Percentiles rank a stretch among this genome's conserved stretches.
Evolutionary conservation across 2,113 vertebrate species (phyloP).

Genomic region (Natator depressus): DNA sequence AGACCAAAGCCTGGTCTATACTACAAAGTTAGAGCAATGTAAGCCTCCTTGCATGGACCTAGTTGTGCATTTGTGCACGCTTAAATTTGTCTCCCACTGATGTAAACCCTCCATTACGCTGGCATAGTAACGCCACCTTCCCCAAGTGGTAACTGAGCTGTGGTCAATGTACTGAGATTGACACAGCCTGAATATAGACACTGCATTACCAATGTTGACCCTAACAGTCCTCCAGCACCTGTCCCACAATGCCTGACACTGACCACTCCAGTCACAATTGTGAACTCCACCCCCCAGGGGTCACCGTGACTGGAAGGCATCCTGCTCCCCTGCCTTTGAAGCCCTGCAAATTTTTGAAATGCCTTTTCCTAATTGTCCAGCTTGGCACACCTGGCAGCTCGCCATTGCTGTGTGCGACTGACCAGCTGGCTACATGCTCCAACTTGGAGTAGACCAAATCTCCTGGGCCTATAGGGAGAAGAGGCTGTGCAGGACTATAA

Average conservation of each 20-base stretch:
- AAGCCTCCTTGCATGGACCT: neutral
- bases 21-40: neutral
- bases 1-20: neutral
- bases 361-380: neutral
- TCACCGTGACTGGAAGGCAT: neutral
- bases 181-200: neutral
- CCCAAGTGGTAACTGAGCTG: neutral
- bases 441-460: neutral
- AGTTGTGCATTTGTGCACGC: neutral
- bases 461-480: neutral
- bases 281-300: neutral
- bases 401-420: neutral
- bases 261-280: neutral
- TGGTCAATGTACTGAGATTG: neutral
- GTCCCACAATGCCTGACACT: neutral
- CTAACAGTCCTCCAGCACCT: neutral
- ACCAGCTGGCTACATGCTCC: no score
- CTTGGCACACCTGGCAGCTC: neutral
- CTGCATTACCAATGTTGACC: neutral
- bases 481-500: no score
- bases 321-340: neutral
- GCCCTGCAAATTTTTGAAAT: neutral
- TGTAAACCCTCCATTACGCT: neutral
- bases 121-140: neutral
- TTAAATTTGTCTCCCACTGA: neutral